A percentile compares a stretch with the other conserved stretches of the same genome.
Conservation (phyloP, 2,888 invertebrate species). For the Pinctada fucata region DNA sequence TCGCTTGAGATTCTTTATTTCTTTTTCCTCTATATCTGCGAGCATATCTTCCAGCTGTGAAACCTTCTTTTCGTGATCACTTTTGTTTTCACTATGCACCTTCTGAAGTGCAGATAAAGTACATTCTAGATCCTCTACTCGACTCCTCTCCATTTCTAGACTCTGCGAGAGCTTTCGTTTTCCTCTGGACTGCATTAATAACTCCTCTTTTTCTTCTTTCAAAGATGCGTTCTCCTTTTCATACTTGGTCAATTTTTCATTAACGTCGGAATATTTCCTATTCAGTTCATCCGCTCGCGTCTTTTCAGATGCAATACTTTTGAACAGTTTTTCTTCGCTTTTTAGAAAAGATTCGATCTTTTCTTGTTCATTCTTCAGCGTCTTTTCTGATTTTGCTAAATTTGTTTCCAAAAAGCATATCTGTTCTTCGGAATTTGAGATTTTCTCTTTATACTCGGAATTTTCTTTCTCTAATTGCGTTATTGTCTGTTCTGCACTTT, state of each 20-base stretch:
- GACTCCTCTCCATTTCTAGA: background rate
- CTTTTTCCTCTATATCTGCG: slow-evolving; percentile 46
- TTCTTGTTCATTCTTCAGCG: slow-evolving; percentile 48
- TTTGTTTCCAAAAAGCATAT: slow-evolving; percentile 62
- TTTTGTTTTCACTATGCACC: slow-evolving; percentile 14
- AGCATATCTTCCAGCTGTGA: slow-evolving; percentile 50
- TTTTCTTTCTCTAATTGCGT: slow-evolving; percentile 17
- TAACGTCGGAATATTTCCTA: slow-evolving; percentile 37
- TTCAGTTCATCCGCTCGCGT: slow-evolving; percentile 44
- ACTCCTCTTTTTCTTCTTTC: slow-evolving; percentile 37
- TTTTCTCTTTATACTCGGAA: background rate
- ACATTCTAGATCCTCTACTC: slow-evolving; percentile 27
- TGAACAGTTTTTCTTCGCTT: slow-evolving; percentile 53
- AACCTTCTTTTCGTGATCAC: slow-evolving; percentile 22
- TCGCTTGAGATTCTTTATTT: slow-evolving; percentile 42
- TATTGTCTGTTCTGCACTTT: slow-evolving; percentile 12
- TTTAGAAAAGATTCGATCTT: slow-evolving; percentile 51
- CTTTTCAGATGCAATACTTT: slow-evolving; percentile 40
- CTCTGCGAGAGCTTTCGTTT: background rate
- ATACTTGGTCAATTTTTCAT: slow-evolving; percentile 12
- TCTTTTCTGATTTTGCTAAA: slow-evolving; percentile 19
- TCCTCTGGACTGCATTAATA: slow-evolving; percentile 11
- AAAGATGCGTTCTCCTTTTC: slow-evolving; percentile 17
- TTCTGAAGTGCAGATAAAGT: background rate
- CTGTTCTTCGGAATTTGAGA: slow-evolving; percentile 42